A percentile compares a stretch with the other conserved stretches of the same genome.
Evolutionary conservation across 2,113 vertebrate species (phyloP).

Genomic region (Phyllostomus hastatus): DNA sequence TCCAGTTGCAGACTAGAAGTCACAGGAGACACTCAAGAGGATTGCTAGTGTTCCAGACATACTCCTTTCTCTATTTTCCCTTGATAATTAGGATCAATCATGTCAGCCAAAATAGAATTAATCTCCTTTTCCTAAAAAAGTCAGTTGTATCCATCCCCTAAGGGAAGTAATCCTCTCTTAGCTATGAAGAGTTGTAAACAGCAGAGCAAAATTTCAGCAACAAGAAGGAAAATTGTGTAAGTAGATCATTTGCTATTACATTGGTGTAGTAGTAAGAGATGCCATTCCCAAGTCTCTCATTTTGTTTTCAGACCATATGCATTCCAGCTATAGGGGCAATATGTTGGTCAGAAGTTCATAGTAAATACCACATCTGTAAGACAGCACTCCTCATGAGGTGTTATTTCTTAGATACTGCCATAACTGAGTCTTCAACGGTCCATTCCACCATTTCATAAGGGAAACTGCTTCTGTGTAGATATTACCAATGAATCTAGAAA

Average conservation of each 20-base stretch:
- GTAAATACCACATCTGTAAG: conserved; percentile 11
- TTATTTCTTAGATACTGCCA: background rate
- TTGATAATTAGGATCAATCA: background rate
- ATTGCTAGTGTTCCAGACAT: background rate
- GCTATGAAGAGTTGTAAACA: background rate
- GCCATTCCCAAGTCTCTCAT: background rate
- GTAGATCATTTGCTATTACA: conserved; percentile 2
- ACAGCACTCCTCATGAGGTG: background rate
- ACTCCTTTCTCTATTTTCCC: background rate
- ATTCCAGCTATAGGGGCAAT: background rate
- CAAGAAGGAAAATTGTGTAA: background rate
- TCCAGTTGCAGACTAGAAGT: background rate
- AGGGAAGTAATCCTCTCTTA: background rate
- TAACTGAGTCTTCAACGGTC: conserved; percentile 9
- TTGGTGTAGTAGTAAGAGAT: background rate
- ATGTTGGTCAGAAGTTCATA: background rate
- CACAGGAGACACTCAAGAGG: background rate
- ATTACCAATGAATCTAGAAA: conserved; percentile 18
- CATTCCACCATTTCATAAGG: conserved; percentile 5
- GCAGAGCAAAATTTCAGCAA: conserved; percentile 34
- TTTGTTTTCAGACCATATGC: conserved; percentile 11
- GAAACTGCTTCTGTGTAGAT: conserved; percentile 40
- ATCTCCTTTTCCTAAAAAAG: background rate
- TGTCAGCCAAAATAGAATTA: background rate
- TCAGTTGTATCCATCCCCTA: background rate